Conservation (phyloP, 2,113 vertebrate species). For the Morone saxatilis region DNA sequence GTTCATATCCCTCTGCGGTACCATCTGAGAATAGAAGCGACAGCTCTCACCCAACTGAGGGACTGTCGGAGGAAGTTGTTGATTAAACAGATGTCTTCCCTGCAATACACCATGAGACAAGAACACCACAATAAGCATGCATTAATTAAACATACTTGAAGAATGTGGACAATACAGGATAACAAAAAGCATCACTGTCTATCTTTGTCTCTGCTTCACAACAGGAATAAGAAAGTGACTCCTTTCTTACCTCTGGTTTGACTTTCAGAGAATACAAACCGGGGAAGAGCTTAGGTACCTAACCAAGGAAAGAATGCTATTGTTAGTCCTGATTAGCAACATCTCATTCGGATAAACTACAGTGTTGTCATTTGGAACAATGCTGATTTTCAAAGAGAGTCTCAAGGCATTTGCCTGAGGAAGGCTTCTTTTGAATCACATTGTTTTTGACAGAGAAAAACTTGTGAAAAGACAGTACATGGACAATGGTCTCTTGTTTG, state of each 20-base stretch:
- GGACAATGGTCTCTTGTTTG: slow-evolving; percentile 41
- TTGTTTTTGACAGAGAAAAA: slow-evolving; percentile 51
- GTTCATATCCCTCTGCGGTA: slow-evolving; percentile 64
- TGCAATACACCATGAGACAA: slow-evolving; percentile 57
- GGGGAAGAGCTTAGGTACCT: not conserved
- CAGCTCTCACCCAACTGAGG: slow-evolving; percentile 69
- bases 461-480: slow-evolving; percentile 1
- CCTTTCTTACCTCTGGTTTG: slow-evolving; percentile 19
- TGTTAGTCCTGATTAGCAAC: slow-evolving; percentile 83
- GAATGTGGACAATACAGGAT: slow-evolving; percentile 54
- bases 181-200: slow-evolving; percentile 58
- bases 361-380: slow-evolving; percentile 46
- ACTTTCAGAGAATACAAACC: slow-evolving; percentile 33
- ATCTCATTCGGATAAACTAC: slow-evolving; percentile 74
- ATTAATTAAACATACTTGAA: slow-evolving; percentile 79
- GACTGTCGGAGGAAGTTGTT: slow-evolving; percentile 80
- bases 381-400: slow-evolving; percentile 42
- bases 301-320: slow-evolving; percentile 61
- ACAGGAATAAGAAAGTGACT: slow-evolving; percentile 36
- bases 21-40: slow-evolving; percentile 72
- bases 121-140: slow-evolving; percentile 66
- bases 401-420: slow-evolving; percentile 17
- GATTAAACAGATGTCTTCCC: slow-evolving; percentile 80
- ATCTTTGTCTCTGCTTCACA: slow-evolving; percentile 43
- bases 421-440: slow-evolving; percentile 31